Evolutionary conservation across 2,113 vertebrate species (phyloP).

Genomic region (Indicator indicator): DNA sequence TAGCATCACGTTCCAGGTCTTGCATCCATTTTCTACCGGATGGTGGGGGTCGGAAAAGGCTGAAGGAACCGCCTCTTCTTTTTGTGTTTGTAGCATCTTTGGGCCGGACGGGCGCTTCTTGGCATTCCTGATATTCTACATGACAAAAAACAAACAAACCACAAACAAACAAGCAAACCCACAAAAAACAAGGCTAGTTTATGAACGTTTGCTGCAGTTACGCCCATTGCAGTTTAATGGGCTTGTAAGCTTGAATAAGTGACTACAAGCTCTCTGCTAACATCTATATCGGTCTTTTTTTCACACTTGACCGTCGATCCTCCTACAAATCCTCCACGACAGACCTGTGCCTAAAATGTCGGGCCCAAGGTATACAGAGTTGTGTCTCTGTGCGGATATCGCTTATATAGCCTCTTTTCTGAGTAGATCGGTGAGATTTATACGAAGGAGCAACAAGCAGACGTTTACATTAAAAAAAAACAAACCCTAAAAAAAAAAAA

Average conservation of each 20-base stretch:
- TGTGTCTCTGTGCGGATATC: fast-evolving
- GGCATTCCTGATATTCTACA: background rate
- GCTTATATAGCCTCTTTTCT: fast-evolving
- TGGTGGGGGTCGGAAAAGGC: background rate
- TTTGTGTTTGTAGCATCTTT: background rate
- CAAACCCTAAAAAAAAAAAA: background rate
- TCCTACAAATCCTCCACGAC: fast-evolving
- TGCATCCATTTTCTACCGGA: background rate
- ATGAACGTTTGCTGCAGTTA: background rate
- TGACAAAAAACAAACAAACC: too few species aligned
- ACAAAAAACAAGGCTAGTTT: background rate
- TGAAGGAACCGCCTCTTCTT: background rate
- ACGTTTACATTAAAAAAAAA: background rate
- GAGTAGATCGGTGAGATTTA: background rate
- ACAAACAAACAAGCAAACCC: too few species aligned
- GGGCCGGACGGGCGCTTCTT: fast-evolving
- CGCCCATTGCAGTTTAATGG: fast-evolving
- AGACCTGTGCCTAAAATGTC: background rate
- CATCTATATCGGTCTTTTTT: background rate
- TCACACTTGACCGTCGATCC: background rate
- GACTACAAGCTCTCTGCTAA: background rate
- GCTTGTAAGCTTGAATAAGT: background rate
- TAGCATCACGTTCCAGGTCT: background rate
- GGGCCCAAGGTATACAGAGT: fast-evolving
- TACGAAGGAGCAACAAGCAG: background rate